phyloP scores from a whole-genome alignment of 2,797 vertebrate species.

The Triplophysa bombifrons region DNA sequence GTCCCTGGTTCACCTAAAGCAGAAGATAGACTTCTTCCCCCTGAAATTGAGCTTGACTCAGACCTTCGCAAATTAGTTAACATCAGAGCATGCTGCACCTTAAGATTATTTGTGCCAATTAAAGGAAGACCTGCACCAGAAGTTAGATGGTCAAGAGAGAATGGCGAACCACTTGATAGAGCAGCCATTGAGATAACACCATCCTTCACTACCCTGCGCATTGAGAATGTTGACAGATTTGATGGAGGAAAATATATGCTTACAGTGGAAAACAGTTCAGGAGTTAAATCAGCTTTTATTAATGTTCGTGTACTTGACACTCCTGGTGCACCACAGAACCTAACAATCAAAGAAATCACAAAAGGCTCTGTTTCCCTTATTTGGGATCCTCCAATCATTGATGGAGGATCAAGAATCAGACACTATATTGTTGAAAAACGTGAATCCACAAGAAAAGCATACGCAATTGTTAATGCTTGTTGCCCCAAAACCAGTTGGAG shows the following conservation, averaged over 20 bases:
- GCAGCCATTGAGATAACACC: slow-evolving; percentile 92
- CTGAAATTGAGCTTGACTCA: slow-evolving; percentile 96
- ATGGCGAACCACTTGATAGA: slow-evolving; percentile 89
- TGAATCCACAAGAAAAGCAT: slow-evolving; percentile 95
- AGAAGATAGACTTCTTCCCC: slow-evolving; percentile 91
- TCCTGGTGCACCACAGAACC: slow-evolving; percentile 91
- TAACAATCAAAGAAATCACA: slow-evolving; percentile 91
- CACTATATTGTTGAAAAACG: slow-evolving; percentile 98
- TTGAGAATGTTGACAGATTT: slow-evolving; percentile 95
- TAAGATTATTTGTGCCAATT: slow-evolving; percentile 95
- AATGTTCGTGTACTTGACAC: slow-evolving; percentile 96
- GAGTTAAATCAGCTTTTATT: slow-evolving; percentile 94
- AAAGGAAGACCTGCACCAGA: slow-evolving; percentile 96
- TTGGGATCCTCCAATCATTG: slow-evolving; percentile 95
- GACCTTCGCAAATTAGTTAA: slow-evolving; percentile 94
- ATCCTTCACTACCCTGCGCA: slow-evolving; percentile 89
- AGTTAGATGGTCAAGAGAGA: slow-evolving; percentile 94
- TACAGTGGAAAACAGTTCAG: slow-evolving; percentile 92
- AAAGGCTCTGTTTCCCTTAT: slow-evolving; percentile 93
- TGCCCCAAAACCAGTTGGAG: slow-evolving; percentile 97
- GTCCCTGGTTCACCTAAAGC: slow-evolving; percentile 92
- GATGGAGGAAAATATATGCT: slow-evolving; percentile 96
- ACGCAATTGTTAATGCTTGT: slow-evolving; percentile 91
- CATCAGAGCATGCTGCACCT: slow-evolving; percentile 92
- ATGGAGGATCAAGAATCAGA: slow-evolving; percentile 95